phyloP scores from a whole-genome alignment of 1,140 invertebrate genomes.

The Drosophila chauvacae region DNA sequence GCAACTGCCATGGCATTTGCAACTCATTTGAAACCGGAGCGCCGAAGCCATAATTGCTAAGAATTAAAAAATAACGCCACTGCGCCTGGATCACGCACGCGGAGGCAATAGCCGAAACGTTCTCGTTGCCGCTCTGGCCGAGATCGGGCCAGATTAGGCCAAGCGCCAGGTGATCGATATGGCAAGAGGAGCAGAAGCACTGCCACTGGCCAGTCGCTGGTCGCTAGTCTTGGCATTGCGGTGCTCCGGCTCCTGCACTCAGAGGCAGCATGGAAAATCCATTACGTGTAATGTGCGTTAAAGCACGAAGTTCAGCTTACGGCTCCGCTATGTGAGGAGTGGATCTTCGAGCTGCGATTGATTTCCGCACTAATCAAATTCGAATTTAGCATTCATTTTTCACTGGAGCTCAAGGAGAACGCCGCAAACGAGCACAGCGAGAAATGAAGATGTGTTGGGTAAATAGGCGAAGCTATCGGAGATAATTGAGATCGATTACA shows the following conservation, averaged over 20 bases:
- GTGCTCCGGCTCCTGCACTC: conserved; percentile 27
- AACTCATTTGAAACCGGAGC: conserved; percentile 39
- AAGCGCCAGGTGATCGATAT: conserved; percentile 46
- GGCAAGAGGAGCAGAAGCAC: conserved; percentile 22
- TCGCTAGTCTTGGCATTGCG: conserved; percentile 46
- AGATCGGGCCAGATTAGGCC: conserved; percentile 54
- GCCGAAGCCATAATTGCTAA: conserved; percentile 30
- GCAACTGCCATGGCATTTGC: conserved; percentile 47
- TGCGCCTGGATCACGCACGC: conserved; percentile 56
- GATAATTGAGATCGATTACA: conserved; percentile 19
- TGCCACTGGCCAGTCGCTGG: conserved; percentile 18
- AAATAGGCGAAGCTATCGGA: neutral
- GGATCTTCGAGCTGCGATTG: conserved; percentile 38
- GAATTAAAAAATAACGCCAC: conserved; percentile 62
- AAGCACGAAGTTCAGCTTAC: conserved; percentile 45
- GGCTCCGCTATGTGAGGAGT: conserved; percentile 10
- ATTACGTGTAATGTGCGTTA: conserved; percentile 72
- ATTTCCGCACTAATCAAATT: conserved; percentile 64
- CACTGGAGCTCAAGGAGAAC: conserved; percentile 23
- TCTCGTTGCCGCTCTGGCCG: conserved; percentile 22
- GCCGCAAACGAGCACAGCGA: conserved; percentile 1
- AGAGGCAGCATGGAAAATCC: conserved; percentile 70
- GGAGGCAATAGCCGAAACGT: conserved; percentile 56
- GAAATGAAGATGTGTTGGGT: conserved; percentile 7
- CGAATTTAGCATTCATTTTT: conserved; percentile 51